A percentile compares a stretch with the other conserved stretches of the same genome.
Conservation (phyloP, 92 coral and sea anemone genomes). For the Metridium senile region DNA sequence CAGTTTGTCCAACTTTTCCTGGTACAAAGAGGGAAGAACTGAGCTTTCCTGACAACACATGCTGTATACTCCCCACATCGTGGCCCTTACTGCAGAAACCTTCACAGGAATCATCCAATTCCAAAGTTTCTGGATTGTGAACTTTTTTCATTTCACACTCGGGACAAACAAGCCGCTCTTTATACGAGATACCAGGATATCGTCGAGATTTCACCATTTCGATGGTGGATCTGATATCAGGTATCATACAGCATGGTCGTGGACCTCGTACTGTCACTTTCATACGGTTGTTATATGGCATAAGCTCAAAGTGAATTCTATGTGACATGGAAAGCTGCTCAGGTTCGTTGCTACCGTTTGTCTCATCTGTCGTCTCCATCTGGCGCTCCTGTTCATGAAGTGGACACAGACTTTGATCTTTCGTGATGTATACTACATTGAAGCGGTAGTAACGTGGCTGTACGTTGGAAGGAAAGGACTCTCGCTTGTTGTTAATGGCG, state of each 20-base stretch:
- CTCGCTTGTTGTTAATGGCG: slow-evolving; percentile 12
- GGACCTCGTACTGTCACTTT: slow-evolving; percentile 41
- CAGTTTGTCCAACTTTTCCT: background rate
- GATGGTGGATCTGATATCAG: slow-evolving; percentile 23
- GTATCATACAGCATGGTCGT: slow-evolving; percentile 25
- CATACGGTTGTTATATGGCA: slow-evolving; percentile 35
- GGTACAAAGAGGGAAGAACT: no score
- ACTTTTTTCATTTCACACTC: slow-evolving; percentile 34
- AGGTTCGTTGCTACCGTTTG: background rate
- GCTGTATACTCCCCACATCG: slow-evolving; percentile 4
- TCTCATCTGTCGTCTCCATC: background rate
- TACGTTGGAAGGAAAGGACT: slow-evolving; percentile 25
- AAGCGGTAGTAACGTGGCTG: slow-evolving; percentile 50
- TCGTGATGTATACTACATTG: slow-evolving; percentile 41
- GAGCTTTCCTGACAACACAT: slow-evolving; percentile 15
- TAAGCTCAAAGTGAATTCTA: slow-evolving; percentile 34
- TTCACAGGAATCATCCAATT: slow-evolving; percentile 1
- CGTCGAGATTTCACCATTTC: slow-evolving; percentile 17
- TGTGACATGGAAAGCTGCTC: slow-evolving; percentile 3
- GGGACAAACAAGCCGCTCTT: slow-evolving; percentile 30
- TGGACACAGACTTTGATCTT: background rate
- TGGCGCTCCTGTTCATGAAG: background rate
- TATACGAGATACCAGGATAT: slow-evolving; percentile 19
- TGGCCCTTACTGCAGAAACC: slow-evolving; percentile 38
- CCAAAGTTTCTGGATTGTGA: slow-evolving; percentile 17